These are phyloP conservation scores for Colostygia pectinataria DNA, from an alignment of 2,888 invertebrate species.

Conservation along the genomic window DNA sequence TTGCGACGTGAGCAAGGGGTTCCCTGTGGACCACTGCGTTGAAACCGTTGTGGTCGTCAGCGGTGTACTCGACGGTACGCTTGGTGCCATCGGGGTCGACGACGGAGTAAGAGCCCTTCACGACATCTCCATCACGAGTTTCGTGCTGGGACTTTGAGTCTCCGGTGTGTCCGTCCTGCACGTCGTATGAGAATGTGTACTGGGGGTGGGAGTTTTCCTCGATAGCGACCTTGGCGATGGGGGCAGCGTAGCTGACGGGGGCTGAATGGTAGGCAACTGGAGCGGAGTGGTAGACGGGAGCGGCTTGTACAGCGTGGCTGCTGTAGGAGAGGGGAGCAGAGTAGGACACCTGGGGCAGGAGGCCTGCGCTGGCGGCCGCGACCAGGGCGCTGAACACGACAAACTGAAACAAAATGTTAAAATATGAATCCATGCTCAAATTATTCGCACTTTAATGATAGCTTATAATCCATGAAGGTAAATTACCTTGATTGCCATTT, in stretches of 20 bases:
- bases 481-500: conserved; percentile 70
- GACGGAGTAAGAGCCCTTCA: conserved; percentile 76
- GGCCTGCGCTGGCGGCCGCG: conserved; percentile 53
- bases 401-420: conserved; percentile 42
- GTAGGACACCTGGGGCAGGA: conserved; percentile 42
- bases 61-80: conserved; percentile 78
- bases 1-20: conserved; percentile 55
- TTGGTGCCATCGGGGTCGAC: conserved; percentile 75
- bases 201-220: conserved; percentile 57
- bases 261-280: conserved; percentile 45
- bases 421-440: not conserved
- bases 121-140: conserved; percentile 74
- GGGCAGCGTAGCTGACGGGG: conserved; percentile 53
- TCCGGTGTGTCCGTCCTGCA: conserved; percentile 75
- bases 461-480: not conserved
- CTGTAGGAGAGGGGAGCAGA: conserved; percentile 49
- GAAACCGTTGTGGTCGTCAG: conserved; percentile 76
- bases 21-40: conserved; percentile 77
- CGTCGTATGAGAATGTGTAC: conserved; percentile 74
- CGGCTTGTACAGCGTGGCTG: conserved; percentile 34
- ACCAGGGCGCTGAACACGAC: conserved; percentile 54
- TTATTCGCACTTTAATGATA: not conserved
- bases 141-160: conserved; percentile 77
- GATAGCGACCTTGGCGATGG: conserved; percentile 43
- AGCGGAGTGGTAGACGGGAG: conserved; percentile 23